Percentiles rank a stretch among this genome's conserved stretches.
phyloP scores from a whole-genome alignment of 1,140 invertebrate species.

The Neodiprion fabricii region DNA sequence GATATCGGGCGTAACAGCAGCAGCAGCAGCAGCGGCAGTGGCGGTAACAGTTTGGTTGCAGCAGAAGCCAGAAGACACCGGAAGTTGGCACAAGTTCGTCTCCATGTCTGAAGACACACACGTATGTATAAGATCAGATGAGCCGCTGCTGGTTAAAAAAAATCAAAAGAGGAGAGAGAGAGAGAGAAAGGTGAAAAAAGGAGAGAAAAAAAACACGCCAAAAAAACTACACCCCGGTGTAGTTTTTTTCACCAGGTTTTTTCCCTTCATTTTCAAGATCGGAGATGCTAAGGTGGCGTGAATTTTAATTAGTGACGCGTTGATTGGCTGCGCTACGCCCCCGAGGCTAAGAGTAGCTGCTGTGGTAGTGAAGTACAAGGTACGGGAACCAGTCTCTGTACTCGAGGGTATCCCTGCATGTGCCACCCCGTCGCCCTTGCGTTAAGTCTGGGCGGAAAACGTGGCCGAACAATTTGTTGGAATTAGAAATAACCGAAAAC shows the following conservation, averaged over 20 bases:
- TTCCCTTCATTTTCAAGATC: conserved; percentile 16
- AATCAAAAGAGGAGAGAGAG: neutral
- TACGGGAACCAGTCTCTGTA: too few species aligned
- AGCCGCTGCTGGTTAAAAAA: neutral
- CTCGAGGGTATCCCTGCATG: too few species aligned
- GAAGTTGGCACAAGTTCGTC: neutral
- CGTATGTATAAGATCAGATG: conserved; percentile 13
- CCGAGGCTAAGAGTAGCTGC: neutral
- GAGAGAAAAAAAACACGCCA: too few species aligned
- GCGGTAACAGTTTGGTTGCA: too few species aligned
- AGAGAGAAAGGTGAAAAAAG: too few species aligned
- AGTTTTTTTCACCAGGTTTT: neutral
- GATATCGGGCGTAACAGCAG: neutral
- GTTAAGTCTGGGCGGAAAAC: neutral
- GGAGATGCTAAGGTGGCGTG: conserved; percentile 19
- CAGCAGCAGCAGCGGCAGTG: too few species aligned
- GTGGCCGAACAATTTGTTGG: conserved; percentile 8
- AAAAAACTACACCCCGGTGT: neutral
- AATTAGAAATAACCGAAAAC: conserved; percentile 17
- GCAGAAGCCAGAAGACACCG: neutral
- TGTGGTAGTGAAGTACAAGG: too few species aligned
- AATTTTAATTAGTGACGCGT: conserved; percentile 24
- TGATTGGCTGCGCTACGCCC: conserved; percentile 12
- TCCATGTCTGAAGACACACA: neutral
- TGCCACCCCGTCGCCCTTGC: too few species aligned